phyloP scores from a whole-genome alignment of 2,113 vertebrate species.

The Otocyon megalotis region DNA sequence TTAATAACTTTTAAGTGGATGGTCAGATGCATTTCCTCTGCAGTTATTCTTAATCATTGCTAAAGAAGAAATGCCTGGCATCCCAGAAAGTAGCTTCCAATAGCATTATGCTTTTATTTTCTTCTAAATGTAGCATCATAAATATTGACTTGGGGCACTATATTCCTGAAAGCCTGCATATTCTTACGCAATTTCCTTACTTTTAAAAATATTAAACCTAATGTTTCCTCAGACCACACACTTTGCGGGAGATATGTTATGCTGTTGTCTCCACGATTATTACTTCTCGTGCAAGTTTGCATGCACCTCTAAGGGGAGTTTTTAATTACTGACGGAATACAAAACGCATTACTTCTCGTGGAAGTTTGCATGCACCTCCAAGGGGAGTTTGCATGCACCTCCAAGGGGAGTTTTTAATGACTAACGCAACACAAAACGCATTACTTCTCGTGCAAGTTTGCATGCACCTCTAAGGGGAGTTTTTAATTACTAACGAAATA shows the following conservation, averaged over 20 bases:
- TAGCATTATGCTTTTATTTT: slow-evolving; percentile 58
- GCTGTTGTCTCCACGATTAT: background rate
- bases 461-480: background rate
- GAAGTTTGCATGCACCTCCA: too few species aligned
- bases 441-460: too few species aligned
- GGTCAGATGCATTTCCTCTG: slow-evolving; percentile 77
- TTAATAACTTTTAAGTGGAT: slow-evolving; percentile 79
- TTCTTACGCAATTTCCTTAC: slow-evolving; percentile 73
- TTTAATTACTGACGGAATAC: slow-evolving; percentile 17
- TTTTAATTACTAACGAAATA: slow-evolving; percentile 15
- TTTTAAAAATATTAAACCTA: slow-evolving; percentile 66
- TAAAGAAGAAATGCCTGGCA: slow-evolving; percentile 71
- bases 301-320: background rate
- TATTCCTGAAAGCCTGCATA: slow-evolving; percentile 71
- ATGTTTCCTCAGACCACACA: slow-evolving; percentile 65
- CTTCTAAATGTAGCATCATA: slow-evolving; percentile 78
- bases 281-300: background rate
- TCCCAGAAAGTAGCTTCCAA: slow-evolving; percentile 69
- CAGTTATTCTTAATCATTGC: slow-evolving; percentile 76
- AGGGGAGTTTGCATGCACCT: too few species aligned
- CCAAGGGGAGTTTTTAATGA: too few species aligned
- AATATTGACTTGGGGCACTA: slow-evolving; percentile 77
- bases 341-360: background rate
- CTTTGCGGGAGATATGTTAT: background rate
- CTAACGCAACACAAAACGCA: too few species aligned